Percentiles rank a stretch among this genome's conserved stretches.
Conservation (phyloP, 2,113 vertebrate species). For the Vanacampus margaritifer region DNA sequence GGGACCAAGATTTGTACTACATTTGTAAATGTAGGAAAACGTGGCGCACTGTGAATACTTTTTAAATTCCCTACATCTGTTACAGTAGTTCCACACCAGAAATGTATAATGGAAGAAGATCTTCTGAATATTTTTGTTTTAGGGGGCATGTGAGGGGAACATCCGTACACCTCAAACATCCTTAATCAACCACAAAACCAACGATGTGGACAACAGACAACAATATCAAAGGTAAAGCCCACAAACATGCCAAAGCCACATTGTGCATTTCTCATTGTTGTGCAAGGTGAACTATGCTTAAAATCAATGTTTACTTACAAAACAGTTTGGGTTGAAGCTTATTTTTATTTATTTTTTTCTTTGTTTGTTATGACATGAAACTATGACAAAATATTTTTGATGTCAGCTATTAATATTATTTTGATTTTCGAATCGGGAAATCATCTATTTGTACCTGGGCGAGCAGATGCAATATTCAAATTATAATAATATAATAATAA, state of each 20-base stretch:
- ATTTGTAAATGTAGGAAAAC: no score
- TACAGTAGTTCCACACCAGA: background rate
- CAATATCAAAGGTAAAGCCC: conserved; percentile 81
- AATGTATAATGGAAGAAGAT: background rate
- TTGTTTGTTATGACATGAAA: no score
- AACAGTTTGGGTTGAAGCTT: background rate
- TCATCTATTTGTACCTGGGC: no score
- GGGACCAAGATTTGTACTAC: no score
- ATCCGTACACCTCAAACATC: conserved; percentile 73
- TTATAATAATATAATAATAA: no score
- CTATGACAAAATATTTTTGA: background rate
- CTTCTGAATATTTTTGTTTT: conserved; percentile 6
- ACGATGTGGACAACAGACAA: conserved; percentile 73
- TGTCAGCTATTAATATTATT: background rate
- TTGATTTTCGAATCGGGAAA: background rate
- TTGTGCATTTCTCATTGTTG: background rate
- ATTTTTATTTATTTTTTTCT: no score
- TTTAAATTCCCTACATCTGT: background rate
- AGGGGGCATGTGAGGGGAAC: conserved; percentile 95
- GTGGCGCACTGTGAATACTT: no score
- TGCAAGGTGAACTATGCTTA: no score
- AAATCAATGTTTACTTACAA: background rate
- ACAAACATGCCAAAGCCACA: background rate
- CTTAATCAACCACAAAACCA: conserved; percentile 55
- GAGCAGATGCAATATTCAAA: no score